phyloP scores from a whole-genome alignment of 2,797 vertebrate species.

The Acipenser transmontanus region DNA sequence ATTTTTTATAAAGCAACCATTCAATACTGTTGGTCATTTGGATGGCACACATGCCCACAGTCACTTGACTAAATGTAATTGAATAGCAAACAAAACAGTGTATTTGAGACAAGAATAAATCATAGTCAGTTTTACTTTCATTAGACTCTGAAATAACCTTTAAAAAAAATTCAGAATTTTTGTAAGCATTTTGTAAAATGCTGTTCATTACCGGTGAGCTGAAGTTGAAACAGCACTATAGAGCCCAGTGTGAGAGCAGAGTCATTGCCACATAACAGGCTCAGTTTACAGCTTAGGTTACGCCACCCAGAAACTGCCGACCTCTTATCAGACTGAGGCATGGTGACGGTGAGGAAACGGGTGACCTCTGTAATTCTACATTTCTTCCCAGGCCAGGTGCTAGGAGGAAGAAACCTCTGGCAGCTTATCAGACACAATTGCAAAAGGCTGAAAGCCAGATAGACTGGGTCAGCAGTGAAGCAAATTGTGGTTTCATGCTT shows the following conservation, averaged over 20 bases:
- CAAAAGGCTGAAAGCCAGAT: conserved; percentile 66
- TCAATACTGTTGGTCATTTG: too few relatives aligned
- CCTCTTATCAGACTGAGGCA: conserved; percentile 47
- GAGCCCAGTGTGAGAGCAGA: not conserved
- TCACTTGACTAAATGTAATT: too few relatives aligned
- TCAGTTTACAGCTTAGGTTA: conserved; percentile 49
- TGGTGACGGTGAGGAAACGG: conserved; percentile 19
- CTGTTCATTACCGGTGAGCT: too few relatives aligned
- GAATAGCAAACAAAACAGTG: too few relatives aligned
- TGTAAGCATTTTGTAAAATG: too few relatives aligned
- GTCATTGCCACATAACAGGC: conserved; percentile 44
- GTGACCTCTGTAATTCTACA: conserved; percentile 13
- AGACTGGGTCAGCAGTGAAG: conserved; percentile 59
- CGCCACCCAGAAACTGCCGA: conserved; percentile 51
- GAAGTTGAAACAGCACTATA: not conserved
- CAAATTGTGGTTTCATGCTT: conserved; percentile 50
- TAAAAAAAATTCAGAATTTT: too few relatives aligned
- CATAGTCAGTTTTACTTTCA: too few relatives aligned
- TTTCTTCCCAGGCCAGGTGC: conserved; percentile 44
- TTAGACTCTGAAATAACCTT: too few relatives aligned
- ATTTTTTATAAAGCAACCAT: too few relatives aligned
- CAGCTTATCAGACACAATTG: conserved; percentile 57
- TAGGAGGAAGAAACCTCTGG: conserved; percentile 46
- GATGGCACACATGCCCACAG: too few relatives aligned
- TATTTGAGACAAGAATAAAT: too few relatives aligned